phyloP scores from a whole-genome alignment of 2,888 invertebrate genomes.

The Koerneria pararmatus region DNA sequence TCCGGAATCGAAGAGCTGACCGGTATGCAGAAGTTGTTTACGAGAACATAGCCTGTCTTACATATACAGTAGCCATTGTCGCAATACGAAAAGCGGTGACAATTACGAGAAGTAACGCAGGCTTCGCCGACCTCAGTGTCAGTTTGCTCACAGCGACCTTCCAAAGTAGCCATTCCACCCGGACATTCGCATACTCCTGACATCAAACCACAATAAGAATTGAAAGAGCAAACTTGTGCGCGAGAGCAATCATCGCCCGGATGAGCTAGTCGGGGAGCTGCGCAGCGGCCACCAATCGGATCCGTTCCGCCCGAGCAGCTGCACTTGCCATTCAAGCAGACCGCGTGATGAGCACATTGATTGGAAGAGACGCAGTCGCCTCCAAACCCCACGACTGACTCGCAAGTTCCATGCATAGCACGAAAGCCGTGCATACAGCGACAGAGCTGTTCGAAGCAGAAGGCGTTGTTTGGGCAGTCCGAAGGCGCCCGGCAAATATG shows the following conservation, averaged over 20 bases:
- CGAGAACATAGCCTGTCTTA: slow-evolving; percentile 37
- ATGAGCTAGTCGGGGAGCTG: slow-evolving; percentile 34
- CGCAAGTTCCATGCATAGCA: slow-evolving; percentile 35
- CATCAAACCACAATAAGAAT: slow-evolving; percentile 47
- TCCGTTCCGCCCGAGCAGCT: slow-evolving; percentile 26
- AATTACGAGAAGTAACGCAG: slow-evolving; percentile 47
- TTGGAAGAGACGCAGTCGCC: slow-evolving; percentile 34
- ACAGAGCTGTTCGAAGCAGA: slow-evolving; percentile 46
- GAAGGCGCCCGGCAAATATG: slow-evolving; percentile 32
- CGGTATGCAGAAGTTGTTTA: slow-evolving; percentile 43
- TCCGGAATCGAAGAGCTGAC: slow-evolving; percentile 6
- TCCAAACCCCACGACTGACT: slow-evolving; percentile 32
- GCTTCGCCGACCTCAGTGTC: slow-evolving; percentile 40
- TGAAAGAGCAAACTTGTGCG: slow-evolving; percentile 37
- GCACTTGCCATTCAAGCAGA: slow-evolving; percentile 36
- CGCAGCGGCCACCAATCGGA: slow-evolving; percentile 28
- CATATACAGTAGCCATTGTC: slow-evolving; percentile 54
- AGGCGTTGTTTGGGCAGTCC: slow-evolving; percentile 40
- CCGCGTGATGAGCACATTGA: slow-evolving; percentile 36
- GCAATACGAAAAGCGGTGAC: slow-evolving; percentile 51
- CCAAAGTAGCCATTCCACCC: slow-evolving; percentile 41
- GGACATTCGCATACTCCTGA: slow-evolving; percentile 57
- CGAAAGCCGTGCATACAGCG: slow-evolving; percentile 50
- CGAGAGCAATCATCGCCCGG: slow-evolving; percentile 49
- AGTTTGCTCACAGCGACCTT: slow-evolving; percentile 43